Evolutionary conservation across 2,888 invertebrate species (phyloP), one percentile per base, ranked within the genome.

Genomic region (Brachycybe producta): DNA sequence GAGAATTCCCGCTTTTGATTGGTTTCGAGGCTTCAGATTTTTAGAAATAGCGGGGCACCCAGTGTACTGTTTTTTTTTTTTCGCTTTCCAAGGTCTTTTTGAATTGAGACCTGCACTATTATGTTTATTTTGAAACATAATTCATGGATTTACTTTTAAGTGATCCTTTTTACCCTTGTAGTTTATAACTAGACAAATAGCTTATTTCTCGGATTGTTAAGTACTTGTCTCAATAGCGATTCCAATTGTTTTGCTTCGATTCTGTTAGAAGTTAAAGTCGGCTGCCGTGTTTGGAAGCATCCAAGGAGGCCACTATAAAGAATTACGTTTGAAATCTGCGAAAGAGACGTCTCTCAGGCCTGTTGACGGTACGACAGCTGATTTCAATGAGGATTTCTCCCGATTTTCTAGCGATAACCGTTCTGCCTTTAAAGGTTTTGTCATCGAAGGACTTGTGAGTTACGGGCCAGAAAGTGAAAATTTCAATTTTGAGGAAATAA

Each of bases 361-460:
- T 17, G 67, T 78, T 19, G 64, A 71, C 50, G 66, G 52, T 51
- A 17, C 17, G 42, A 21, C 11, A 15, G n/a, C 32, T 30, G 8
- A 11, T 21, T 7, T 21, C 11, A 1, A 21, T 24, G 19, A 24
- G 17, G 26, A 5, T 17, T 5, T 5, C n/a, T 35, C 35, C 35
- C 5, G 35, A 17, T 38, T 23, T 19, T 38, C 11, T 21, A n/a
- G 2, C 23, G 4, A 15, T 5, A 41, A 17, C 11, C 7, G 1
- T 24, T 17, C 19, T 42, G 8, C 38, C 15, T 21, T 49, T n/a
- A 68, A 70, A 50, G 92, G 91, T 2, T 82, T 80, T 64, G 73
- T 86, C 2, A 73, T 92, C 38, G 84, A 86, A 62, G 90, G 91
- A 2, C 73, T 91, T 49, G 82, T 84, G 58, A 78, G 76, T 59